phyloP scores from a whole-genome alignment of 2,888 invertebrate genomes.

The Maniola hyperantus region DNA sequence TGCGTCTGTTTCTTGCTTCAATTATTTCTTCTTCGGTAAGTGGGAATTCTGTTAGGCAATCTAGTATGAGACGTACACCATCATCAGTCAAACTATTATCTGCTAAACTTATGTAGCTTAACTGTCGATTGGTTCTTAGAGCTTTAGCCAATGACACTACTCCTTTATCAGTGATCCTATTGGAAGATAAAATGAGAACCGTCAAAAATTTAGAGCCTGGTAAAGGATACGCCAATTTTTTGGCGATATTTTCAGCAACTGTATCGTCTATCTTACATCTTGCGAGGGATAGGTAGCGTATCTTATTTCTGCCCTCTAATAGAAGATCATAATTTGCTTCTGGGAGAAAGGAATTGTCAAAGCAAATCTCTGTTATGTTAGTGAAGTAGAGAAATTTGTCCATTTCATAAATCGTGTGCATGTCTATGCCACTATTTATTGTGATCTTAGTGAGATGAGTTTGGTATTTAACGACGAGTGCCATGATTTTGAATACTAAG shows the following conservation, averaged over 20 bases:
- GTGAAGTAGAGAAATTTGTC: constrained; percentile 48
- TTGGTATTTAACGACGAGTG: constrained; percentile 52
- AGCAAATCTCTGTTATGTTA: constrained; percentile 56
- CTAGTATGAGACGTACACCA: constrained; percentile 50
- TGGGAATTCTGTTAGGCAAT: constrained; percentile 50
- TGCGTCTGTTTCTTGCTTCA: constrained; percentile 41
- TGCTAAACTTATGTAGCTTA: constrained; percentile 59
- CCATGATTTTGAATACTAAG: constrained; percentile 51
- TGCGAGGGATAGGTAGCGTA: constrained; percentile 56
- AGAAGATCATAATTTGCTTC: constrained; percentile 55
- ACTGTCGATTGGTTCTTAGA: constrained; percentile 54
- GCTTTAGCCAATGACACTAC: constrained; percentile 49
- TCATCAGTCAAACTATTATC: constrained; percentile 57
- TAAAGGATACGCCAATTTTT: constrained; percentile 44
- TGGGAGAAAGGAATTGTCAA: constrained; percentile 51
- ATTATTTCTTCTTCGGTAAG: constrained; percentile 52
- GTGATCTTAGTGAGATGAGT: constrained; percentile 45
- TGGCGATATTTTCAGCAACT: constrained; percentile 49
- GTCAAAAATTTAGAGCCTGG: constrained; percentile 53
- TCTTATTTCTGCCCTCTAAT: constrained; percentile 43
- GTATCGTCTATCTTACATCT: constrained; percentile 57
- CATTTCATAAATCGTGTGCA: constrained; percentile 52
- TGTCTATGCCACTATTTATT: constrained; percentile 51
- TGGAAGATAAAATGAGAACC: constrained; percentile 58
- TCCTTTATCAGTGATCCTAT: constrained; percentile 60